Percentiles rank a stretch among this genome's conserved stretches.
Evolutionary conservation across 1,140 invertebrate species (phyloP).

Genomic region (Babylonia areolata): DNA sequence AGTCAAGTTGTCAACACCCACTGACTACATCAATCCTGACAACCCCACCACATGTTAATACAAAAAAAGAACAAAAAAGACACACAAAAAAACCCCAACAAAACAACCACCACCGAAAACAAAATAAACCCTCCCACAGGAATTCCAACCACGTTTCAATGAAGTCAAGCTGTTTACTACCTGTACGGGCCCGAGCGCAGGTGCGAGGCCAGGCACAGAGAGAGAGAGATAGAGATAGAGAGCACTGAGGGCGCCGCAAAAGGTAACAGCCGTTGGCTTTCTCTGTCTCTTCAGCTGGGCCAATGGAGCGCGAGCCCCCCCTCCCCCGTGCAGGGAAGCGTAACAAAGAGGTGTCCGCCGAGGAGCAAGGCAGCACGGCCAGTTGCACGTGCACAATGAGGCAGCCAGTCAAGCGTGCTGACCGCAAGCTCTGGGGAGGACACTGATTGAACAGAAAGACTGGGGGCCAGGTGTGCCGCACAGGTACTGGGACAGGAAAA

Average conservation of each 20-base stretch:
- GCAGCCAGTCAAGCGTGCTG: not conserved
- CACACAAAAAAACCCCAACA: not conserved
- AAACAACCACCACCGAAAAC: not conserved
- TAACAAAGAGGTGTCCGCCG: not conserved
- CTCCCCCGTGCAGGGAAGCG: not conserved
- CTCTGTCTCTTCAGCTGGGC: not conserved
- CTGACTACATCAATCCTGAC: too few species aligned
- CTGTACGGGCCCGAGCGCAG: too few species aligned
- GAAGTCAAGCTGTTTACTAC: not conserved
- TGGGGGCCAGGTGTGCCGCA: too few species aligned
- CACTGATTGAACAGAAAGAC: too few species aligned
- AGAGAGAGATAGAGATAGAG: too few species aligned
- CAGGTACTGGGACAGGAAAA: too few species aligned
- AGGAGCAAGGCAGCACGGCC: not conserved
- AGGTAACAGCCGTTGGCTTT: not conserved
- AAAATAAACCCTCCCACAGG: not conserved
- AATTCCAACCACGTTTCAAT: slow-evolving; percentile 8
- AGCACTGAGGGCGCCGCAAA: not conserved
- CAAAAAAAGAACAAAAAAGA: not conserved
- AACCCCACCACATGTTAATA: not conserved
- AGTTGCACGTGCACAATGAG: not conserved
- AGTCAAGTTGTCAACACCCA: too few species aligned
- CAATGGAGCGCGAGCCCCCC: not conserved
- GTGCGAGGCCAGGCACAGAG: not conserved
- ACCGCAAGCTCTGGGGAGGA: not conserved